Evolutionary conservation across 2,113 vertebrate genomes (phyloP).

Genomic region (Paratilapia polleni): DNA sequence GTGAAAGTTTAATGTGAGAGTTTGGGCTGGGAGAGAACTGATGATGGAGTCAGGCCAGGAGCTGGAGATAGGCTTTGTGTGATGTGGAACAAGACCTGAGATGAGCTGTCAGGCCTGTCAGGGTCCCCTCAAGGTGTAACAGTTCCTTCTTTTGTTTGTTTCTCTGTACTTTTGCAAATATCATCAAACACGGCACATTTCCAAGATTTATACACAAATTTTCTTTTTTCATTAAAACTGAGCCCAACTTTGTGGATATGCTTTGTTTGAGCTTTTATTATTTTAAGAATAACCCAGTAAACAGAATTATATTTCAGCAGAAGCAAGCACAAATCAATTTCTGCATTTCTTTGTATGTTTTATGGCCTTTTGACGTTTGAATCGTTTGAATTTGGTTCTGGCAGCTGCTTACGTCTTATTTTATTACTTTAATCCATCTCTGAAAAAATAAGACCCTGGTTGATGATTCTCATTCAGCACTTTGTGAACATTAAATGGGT

Average conservation of each 20-base stretch:
- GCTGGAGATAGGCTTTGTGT: not conserved
- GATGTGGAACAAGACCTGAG: not conserved
- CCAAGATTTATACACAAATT: not conserved
- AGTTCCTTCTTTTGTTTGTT: not conserved
- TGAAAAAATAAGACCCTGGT: not conserved
- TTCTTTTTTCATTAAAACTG: not conserved
- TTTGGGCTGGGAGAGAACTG: not conserved
- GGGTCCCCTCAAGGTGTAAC: not conserved
- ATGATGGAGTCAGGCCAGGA: constrained; percentile 22
- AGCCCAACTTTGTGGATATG: not conserved
- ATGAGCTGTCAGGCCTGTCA: constrained; percentile 21
- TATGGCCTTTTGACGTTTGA: not conserved
- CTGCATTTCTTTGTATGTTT: not conserved
- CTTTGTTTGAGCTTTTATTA: not conserved
- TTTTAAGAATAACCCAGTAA: not conserved
- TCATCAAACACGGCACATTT: not conserved
- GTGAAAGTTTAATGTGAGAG: constrained; percentile 7
- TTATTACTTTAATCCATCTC: not conserved
- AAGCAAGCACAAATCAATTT: not conserved
- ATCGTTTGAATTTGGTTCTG: not conserved
- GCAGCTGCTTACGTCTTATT: not conserved
- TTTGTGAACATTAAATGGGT: not conserved
- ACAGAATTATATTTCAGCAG: not conserved
- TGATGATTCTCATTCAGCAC: not conserved
- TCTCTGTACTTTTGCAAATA: not conserved